Evolutionary conservation across 2,888 invertebrate genomes (phyloP).

Genomic region (Hermodice carunculata): DNA sequence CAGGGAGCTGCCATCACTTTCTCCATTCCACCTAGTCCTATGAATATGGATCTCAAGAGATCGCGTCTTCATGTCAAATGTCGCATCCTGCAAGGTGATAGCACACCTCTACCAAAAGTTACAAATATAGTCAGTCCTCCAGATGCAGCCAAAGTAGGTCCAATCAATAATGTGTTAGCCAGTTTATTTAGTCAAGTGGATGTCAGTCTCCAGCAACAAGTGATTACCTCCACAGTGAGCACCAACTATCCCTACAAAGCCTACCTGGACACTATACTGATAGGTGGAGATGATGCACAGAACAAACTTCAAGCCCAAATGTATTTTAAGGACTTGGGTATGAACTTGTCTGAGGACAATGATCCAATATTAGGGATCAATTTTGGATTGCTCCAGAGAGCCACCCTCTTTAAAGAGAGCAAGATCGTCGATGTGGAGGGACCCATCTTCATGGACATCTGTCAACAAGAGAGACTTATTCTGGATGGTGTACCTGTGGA

Average conservation of each 20-base stretch:
- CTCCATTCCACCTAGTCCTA: too few species aligned
- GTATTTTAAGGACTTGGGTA: not conserved
- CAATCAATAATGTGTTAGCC: not conserved
- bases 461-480: not conserved
- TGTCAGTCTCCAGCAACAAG: not conserved
- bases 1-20: too few species aligned
- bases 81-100: too few species aligned
- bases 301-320: not conserved
- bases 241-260: slow-evolving; percentile 4
- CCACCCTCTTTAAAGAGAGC: not conserved
- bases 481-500: not conserved
- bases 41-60: too few species aligned
- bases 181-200: not conserved
- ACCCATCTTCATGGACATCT: not conserved
- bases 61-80: too few species aligned
- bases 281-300: not conserved
- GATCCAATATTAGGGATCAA: not conserved
- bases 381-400: not conserved
- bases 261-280: slow-evolving; percentile 1
- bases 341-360: too few species aligned
- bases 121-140: too few species aligned
- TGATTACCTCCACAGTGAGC: not conserved
- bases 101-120: too few species aligned
- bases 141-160: not conserved
- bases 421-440: not conserved